A percentile compares a stretch with the other conserved stretches of the same genome.
Evolutionary conservation across 92 coral and sea anemone species (phyloP).

Genomic region (Montipora capitata): DNA sequence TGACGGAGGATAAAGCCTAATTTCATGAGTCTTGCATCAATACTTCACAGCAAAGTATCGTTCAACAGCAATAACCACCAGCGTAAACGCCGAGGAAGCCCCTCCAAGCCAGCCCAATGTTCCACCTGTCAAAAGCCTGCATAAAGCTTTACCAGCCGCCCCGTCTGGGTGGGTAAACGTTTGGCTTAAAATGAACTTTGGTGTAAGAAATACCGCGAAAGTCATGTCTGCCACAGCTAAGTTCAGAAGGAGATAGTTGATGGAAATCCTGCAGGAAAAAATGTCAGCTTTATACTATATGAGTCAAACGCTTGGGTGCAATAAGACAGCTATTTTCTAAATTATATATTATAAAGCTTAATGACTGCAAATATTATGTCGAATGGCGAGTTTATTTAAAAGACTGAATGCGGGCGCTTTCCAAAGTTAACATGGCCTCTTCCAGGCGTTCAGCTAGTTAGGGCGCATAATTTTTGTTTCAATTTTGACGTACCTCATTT

Average conservation of each 20-base stretch:
- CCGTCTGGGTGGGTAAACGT: constrained; percentile 31
- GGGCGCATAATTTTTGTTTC: too few species aligned
- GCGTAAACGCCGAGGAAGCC: constrained; percentile 16
- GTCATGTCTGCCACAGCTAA: constrained; percentile 15
- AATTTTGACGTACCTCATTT: constrained; percentile 3
- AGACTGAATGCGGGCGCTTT: not conserved
- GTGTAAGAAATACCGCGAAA: constrained; percentile 9
- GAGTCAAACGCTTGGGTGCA: not conserved
- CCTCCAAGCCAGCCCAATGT: too few species aligned
- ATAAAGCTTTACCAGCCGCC: not conserved
- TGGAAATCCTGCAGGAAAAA: constrained; percentile 1
- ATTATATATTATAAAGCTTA: too few species aligned
- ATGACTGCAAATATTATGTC: too few species aligned
- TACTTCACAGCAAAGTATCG: constrained; percentile 11
- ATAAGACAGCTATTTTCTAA: too few species aligned
- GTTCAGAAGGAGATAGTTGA: too few species aligned
- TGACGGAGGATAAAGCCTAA: not conserved
- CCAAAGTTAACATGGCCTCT: not conserved
- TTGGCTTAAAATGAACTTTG: not conserved
- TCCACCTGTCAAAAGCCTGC: constrained; percentile 3
- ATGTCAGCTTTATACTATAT: not conserved
- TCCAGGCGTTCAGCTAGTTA: too few species aligned
- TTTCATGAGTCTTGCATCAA: not conserved
- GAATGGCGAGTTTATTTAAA: not conserved
- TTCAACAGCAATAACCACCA: constrained; percentile 21